Conservation (phyloP, 1,140 invertebrate genomes). For the Andrena cerasifolii region DNA sequence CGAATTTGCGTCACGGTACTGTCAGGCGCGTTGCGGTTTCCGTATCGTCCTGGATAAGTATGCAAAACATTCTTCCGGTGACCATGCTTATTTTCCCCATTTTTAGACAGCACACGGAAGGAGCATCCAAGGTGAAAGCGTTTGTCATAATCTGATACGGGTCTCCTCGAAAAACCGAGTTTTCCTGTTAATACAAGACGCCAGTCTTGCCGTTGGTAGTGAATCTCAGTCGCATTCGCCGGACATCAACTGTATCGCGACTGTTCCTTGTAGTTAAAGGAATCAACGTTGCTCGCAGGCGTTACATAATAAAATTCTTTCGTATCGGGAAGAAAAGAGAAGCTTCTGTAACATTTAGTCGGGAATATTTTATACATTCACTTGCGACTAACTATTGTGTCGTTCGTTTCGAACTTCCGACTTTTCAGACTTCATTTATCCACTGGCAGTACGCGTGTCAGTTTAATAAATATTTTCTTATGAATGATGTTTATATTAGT, state of each 20-base stretch:
- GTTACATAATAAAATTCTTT: neutral
- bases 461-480: neutral
- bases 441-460: too few relatives aligned
- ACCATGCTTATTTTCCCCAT: neutral
- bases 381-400: neutral
- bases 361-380: neutral
- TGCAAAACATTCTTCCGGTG: neutral
- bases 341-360: neutral
- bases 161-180: neutral
- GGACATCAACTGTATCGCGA: neutral
- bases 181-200: too few relatives aligned
- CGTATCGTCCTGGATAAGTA: neutral
- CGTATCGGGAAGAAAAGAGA: neutral
- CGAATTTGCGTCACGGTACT: conserved; percentile 36
- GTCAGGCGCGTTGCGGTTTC: neutral
- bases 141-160: neutral
- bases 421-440: neutral
- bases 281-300: neutral
- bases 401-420: neutral
- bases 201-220: neutral
- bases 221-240: neutral
- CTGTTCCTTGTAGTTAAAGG: neutral
- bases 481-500: too few relatives aligned
- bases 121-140: neutral
- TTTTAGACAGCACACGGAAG: neutral